These are phyloP conservation scores for Hyperoodon ampullatus DNA, from an alignment of 2,113 vertebrate genomes.

Conservation along the genomic window DNA sequence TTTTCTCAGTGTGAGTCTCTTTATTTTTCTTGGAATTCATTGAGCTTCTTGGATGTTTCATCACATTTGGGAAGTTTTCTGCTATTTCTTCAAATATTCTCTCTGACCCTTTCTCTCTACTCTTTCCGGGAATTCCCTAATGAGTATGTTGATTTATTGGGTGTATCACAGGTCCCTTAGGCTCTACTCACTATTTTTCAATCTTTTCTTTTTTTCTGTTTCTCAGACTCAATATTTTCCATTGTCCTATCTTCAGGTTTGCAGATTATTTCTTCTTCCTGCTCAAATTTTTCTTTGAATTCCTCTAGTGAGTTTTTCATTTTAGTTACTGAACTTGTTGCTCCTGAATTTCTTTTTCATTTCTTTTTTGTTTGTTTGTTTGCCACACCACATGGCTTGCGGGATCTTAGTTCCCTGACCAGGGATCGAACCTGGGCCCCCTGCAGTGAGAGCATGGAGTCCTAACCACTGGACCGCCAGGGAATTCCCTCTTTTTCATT, in stretches of 20 bases:
- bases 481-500: neutral
- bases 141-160: neutral
- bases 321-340: neutral
- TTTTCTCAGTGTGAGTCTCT: neutral
- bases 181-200: neutral
- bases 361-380: neutral
- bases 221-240: neutral
- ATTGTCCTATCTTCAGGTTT: neutral
- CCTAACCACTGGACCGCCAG: neutral
- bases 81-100: neutral
- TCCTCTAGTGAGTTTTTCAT: neutral
- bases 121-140: neutral
- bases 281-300: neutral
- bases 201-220: neutral
- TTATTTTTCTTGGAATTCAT: neutral
- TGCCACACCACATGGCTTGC: neutral
- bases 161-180: neutral
- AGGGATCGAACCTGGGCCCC: neutral
- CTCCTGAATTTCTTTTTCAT: neutral
- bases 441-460: neutral
- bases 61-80: neutral
- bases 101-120: neutral
- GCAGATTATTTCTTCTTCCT: neutral
- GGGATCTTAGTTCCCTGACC: neutral
- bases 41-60: neutral